Conservation (phyloP, 2,888 invertebrate genomes). For the Caradrina kadenii region DNA sequence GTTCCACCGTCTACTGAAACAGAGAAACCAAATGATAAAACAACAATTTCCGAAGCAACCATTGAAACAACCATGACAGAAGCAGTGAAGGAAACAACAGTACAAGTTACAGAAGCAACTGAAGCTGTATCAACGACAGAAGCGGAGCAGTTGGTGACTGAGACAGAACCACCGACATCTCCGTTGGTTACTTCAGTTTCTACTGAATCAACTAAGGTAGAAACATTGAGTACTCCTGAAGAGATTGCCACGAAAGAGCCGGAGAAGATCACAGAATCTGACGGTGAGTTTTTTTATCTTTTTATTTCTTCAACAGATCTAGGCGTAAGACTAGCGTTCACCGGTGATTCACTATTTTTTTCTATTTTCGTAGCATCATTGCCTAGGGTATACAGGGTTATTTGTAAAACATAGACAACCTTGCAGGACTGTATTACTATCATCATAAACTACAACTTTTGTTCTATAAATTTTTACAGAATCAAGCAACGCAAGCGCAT, state of each 20-base stretch:
- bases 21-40: conserved; percentile 47
- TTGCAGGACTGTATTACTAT: too few relatives aligned
- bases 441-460: too few relatives aligned
- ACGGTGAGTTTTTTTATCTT: conserved; percentile 72
- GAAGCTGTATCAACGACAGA: conserved; percentile 40
- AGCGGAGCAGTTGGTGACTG: conserved; percentile 61
- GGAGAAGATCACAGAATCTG: conserved; percentile 73
- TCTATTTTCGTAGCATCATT: too few relatives aligned
- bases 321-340: too few relatives aligned
- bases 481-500: too few relatives aligned
- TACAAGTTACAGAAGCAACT: conserved; percentile 22
- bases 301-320: background rate
- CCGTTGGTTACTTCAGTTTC: conserved; percentile 67
- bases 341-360: too few relatives aligned
- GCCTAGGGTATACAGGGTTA: too few relatives aligned
- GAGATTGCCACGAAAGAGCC: conserved; percentile 60
- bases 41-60: conserved; percentile 38
- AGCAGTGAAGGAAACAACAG: conserved; percentile 40
- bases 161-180: conserved; percentile 70
- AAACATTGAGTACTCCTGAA: conserved; percentile 38
- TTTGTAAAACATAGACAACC: too few relatives aligned
- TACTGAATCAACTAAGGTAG: conserved; percentile 60
- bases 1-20: conserved; percentile 38
- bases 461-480: too few relatives aligned
- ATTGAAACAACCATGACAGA: conserved; percentile 51